Base-by-base conservation (phyloP, 2,888 invertebrate species). In the Andricus quercusramuli region DNA sequence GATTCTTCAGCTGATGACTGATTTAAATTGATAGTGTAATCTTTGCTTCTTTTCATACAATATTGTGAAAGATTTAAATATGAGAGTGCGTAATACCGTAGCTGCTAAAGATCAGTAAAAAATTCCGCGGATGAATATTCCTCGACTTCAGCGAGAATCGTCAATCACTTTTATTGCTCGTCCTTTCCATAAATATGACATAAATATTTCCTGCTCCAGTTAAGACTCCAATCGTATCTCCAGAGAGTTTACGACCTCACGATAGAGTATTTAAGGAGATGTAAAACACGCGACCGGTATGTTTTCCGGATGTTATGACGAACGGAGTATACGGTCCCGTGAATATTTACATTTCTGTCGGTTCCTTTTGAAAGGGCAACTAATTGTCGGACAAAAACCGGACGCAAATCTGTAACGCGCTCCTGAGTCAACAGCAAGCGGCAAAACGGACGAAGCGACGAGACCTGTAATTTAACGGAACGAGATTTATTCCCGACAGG, bases 401-500 rank as follows among this genome's bases (percentile, higher is more conserved):
- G 56, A 74, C 74, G 74, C 32, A 77, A 29, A 68, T 68, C 79
- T 78, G 81, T 74, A 80, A 81, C 77, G 81, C 83, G 83, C 83
- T 83, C 85, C 84, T 84, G 85, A 84, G 85, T 85, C 85, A 85
- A 85, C 85, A 86, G 84, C 84, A 84, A 84, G 81, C 80, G 59
- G 77, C 74, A 77, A 80, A 77, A 82, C 79, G 67, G 56, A 17
- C 56, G 32, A 74, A 51, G 74, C 29, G 74, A 74, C 32, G 74
- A 74, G 74, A 74, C 82, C 70, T 83, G 85, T 86, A 86, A 86
- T 86, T 84, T 85, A 86, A 85, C 86, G 85, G 85, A 86, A 85
- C 85, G 85, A 85, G 85, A 86, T 86, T 86, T 86, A 85, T 86
- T 86, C 84, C 79, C 84, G 85, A 86, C 85, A 84, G 82, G 85